These are phyloP conservation scores for Pseudopleuronectes americanus DNA, from an alignment of 2,797 vertebrate genomes.

Conservation along the genomic window DNA sequence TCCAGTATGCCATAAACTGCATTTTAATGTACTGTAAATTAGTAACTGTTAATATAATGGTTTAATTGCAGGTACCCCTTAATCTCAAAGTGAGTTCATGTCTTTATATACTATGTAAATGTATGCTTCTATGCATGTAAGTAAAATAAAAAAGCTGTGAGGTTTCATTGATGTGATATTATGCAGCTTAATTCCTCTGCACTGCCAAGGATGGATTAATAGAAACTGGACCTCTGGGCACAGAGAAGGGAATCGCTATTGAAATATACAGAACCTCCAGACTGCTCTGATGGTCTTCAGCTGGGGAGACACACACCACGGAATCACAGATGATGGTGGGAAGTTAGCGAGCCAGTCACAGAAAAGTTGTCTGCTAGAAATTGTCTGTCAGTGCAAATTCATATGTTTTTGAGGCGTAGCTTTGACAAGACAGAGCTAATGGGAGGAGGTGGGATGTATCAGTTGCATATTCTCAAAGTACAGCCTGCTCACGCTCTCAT, in stretches of 20 bases:
- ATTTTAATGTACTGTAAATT: not conserved
- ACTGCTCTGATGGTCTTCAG: not conserved
- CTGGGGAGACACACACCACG: too few relatives aligned
- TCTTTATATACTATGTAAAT: not conserved
- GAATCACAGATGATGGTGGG: too few relatives aligned
- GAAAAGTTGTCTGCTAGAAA: too few relatives aligned
- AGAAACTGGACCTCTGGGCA: not conserved
- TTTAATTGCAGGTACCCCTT: not conserved
- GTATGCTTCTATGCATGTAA: not conserved
- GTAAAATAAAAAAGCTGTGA: not conserved
- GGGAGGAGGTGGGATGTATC: too few relatives aligned
- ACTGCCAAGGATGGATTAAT: not conserved
- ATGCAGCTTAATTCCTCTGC: not conserved
- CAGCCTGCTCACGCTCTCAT: too few relatives aligned
- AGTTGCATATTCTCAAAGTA: too few relatives aligned
- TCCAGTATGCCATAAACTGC: not conserved
- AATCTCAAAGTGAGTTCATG: not conserved
- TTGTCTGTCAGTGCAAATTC: too few relatives aligned
- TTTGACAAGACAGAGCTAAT: too few relatives aligned
- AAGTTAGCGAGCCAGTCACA: too few relatives aligned
- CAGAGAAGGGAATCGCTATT: not conserved
- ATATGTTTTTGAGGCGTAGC: too few relatives aligned
- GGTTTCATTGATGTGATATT: constrained; percentile 2
- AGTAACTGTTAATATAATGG: not conserved
- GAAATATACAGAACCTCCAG: not conserved